Evolutionary conservation across 2,888 invertebrate genomes (phyloP).

Genomic region (Campaea margaritaria): DNA sequence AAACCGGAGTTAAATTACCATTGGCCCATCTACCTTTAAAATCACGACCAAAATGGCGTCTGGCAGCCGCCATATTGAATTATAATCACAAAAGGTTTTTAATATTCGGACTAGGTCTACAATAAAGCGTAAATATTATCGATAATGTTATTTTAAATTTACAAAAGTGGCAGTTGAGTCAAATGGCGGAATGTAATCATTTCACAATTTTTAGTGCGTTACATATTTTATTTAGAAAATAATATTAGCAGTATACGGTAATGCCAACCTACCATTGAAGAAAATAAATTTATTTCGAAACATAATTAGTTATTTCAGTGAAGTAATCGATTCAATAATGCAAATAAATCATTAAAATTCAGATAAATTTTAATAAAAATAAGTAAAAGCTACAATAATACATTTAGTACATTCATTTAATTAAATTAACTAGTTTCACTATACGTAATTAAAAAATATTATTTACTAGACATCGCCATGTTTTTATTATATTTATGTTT

Average conservation of each 20-base stretch:
- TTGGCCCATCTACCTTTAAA: no score
- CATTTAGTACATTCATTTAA: conserved; percentile 6
- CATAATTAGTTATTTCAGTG: background rate
- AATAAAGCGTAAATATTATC: background rate
- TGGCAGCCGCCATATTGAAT: conserved; percentile 8
- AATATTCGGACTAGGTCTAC: no score
- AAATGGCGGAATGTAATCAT: conserved; percentile 2
- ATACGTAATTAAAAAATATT: conserved; percentile 26
- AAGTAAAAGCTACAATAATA: conserved; percentile 28
- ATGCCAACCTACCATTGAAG: background rate
- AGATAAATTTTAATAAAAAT: conserved; percentile 12
- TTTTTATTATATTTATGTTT: no score
- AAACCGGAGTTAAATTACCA: no score
- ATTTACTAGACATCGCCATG: conserved; percentile 43
- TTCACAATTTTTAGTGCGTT: no score
- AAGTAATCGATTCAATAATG: conserved; percentile 6
- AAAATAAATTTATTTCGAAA: background rate
- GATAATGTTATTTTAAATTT: conserved; percentile 1
- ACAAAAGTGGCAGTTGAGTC: background rate
- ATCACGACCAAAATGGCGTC: background rate
- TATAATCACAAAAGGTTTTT: background rate
- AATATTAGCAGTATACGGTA: no score
- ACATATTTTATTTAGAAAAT: no score
- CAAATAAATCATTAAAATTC: background rate
- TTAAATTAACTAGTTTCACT: conserved; percentile 24